A percentile compares a stretch with the other conserved stretches of the same genome.
phyloP scores from a whole-genome alignment of 2,888 invertebrate genomes.

The Perithous albicinctus region DNA sequence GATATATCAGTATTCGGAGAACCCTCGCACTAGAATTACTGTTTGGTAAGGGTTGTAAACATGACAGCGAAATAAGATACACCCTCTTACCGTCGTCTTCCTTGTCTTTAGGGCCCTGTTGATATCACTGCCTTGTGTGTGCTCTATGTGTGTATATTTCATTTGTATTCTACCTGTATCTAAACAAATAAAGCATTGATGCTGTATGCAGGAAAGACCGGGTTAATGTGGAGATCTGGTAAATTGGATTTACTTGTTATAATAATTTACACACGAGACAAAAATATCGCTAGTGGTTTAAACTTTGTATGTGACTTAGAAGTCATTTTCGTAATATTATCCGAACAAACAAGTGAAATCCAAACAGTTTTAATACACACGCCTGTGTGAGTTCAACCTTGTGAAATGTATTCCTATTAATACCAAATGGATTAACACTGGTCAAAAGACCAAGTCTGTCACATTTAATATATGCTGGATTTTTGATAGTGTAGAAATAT shows the following conservation, averaged over 20 bases:
- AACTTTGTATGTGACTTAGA: not conserved
- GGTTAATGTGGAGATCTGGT: not conserved
- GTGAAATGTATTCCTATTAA: too few relatives aligned
- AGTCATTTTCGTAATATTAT: too few relatives aligned
- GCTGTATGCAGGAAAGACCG: not conserved
- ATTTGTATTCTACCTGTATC: not conserved
- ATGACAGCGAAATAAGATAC: constrained; percentile 19
- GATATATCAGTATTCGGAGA: constrained; percentile 6
- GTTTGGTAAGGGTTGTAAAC: constrained; percentile 23
- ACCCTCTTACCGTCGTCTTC: not conserved
- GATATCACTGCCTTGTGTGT: not conserved
- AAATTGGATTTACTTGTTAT: not conserved
- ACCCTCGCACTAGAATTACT: constrained; percentile 12
- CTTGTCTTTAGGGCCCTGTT: not conserved
- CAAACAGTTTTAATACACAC: too few relatives aligned
- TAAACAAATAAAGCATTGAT: not conserved
- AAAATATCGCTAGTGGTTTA: not conserved
- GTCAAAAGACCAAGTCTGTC: too few relatives aligned
- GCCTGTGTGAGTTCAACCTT: too few relatives aligned
- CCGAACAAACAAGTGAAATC: too few relatives aligned
- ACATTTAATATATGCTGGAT: too few relatives aligned
- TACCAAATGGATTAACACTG: too few relatives aligned
- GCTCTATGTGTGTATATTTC: constrained; percentile 3
- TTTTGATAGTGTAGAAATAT: too few relatives aligned
- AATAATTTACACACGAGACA: not conserved